Base-by-base conservation (phyloP, 2,888 invertebrate genomes). In the Thereva nobilitata region DNA sequence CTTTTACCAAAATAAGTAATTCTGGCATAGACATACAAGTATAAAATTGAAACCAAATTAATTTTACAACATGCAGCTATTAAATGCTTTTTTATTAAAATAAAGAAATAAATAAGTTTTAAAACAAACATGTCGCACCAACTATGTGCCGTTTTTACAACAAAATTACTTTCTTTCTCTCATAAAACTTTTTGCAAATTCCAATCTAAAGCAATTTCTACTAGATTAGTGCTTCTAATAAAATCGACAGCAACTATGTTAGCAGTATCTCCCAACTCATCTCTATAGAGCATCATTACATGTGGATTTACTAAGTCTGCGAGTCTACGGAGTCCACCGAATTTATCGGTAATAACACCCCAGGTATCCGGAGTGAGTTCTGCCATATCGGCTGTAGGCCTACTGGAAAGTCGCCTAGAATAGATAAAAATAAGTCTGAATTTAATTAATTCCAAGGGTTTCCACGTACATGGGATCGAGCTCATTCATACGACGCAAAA, bases 221-320 rank as follows among this genome's bases (percentile, higher is more conserved):
- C 81, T 42, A 87, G 77, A 68, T 84, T 86, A 40, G 86, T 86
- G 9, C 86, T 84, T 44, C 86, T 80, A 71, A 86, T 84, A 73
- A 84, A 87, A 77, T 87, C 87, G 0, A 85, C 85, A 1, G 87
- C 86, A 8, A 87, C 86, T 68, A 87, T 84, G 74, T 87, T 87
- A 2, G 84, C 84, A 56, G 78, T 80, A 23, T 76, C 74, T 8
- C 84, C 82, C 76, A 53, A 52, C 8, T 82, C 79, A 54, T 84
- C 84, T 4, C 76, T 74, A 69, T 81, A 81, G 83, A 88, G 86
- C 66, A 82, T 82, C 0, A 88, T 86, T 34, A 89, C 79, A 70
- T 86, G 83, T 71, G 83, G 82, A 77, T 89, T 89, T 1, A 86
- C 84, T 34, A 79, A 76, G 71, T 88, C 85, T 4, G 89, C 88